A percentile compares a stretch with the other conserved stretches of the same genome.
These are phyloP conservation scores for Gastrophryne carolinensis DNA, from an alignment of 2,797 vertebrate species.

Conservation along the genomic window DNA sequence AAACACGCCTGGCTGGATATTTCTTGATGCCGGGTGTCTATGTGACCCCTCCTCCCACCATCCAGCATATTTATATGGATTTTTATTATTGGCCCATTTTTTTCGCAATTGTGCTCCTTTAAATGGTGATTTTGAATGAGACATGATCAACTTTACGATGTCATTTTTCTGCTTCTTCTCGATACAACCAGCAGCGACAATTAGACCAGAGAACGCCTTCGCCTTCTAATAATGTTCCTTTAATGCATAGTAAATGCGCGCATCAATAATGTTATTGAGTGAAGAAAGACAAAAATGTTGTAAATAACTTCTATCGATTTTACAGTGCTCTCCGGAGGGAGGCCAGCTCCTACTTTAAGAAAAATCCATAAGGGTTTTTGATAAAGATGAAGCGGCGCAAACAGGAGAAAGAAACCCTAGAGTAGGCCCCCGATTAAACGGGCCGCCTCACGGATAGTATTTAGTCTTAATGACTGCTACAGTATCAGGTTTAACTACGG, in stretches of 20 bases:
- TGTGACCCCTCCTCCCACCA: too few relatives aligned
- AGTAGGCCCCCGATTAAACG: background rate
- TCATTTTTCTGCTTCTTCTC: background rate
- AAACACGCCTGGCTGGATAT: too few relatives aligned
- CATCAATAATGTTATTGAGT: constrained; percentile 66
- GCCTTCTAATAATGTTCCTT: constrained; percentile 33
- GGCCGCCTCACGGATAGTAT: constrained; percentile 14
- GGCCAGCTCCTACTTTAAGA: constrained; percentile 53
- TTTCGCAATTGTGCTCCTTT: too few relatives aligned
- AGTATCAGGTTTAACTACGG: constrained; percentile 10
- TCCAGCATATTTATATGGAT: too few relatives aligned
- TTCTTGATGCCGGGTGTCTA: too few relatives aligned
- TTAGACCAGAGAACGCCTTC: background rate
- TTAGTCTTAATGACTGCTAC: constrained; percentile 6
- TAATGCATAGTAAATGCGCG: constrained; percentile 56
- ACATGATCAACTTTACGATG: background rate
- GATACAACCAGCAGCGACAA: background rate
- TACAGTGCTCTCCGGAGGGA: constrained; percentile 46
- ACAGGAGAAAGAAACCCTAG: constrained; percentile 36
- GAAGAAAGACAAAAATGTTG: constrained; percentile 59
- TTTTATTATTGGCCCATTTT: too few relatives aligned
- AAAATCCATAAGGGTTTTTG: constrained; percentile 54
- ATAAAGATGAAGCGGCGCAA: constrained; percentile 38
- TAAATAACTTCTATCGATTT: constrained; percentile 63
- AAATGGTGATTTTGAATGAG: too few relatives aligned